Conservation (phyloP, 2,888 invertebrate genomes). For the Petrolisthes cinctipes region DNA sequence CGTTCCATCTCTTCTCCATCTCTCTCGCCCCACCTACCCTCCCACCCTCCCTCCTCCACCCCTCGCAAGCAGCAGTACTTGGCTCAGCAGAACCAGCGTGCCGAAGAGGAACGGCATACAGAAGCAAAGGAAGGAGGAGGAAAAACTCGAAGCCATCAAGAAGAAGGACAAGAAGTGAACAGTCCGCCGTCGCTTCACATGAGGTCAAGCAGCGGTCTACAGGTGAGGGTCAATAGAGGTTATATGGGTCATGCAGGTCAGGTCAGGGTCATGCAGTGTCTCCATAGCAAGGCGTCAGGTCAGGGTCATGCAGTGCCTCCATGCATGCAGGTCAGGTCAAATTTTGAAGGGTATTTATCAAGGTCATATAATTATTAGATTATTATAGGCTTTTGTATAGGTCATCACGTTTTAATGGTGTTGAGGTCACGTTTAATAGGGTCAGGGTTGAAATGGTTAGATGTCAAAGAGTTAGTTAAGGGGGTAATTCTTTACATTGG, state of each 20-base stretch:
- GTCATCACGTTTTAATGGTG: too few relatives aligned
- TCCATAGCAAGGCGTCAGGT: neutral
- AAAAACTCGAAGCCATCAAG: conserved; percentile 80
- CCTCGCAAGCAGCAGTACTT: conserved; percentile 78
- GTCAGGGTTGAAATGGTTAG: too few relatives aligned
- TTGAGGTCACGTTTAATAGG: too few relatives aligned
- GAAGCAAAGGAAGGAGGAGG: conserved; percentile 75
- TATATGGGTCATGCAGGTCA: conserved; percentile 17
- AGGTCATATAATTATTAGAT: too few relatives aligned
- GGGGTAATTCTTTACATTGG: too few relatives aligned
- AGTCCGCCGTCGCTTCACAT: conserved; percentile 94
- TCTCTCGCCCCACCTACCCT: neutral
- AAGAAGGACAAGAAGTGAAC: conserved; percentile 95
- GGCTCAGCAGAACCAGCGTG: conserved; percentile 83
- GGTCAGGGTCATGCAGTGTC: neutral
- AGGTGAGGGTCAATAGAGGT: conserved; percentile 76
- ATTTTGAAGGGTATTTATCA: too few relatives aligned
- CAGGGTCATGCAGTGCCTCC: neutral
- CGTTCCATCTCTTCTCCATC: neutral
- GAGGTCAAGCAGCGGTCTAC: conserved; percentile 91
- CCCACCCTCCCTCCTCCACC: neutral
- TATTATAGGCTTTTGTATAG: too few relatives aligned
- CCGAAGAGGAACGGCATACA: conserved; percentile 78
- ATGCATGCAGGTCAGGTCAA: neutral
- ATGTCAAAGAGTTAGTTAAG: too few relatives aligned